Evolutionary conservation across 2,888 invertebrate genomes (phyloP).

Genomic region (Brachyopa scutellaris): DNA sequence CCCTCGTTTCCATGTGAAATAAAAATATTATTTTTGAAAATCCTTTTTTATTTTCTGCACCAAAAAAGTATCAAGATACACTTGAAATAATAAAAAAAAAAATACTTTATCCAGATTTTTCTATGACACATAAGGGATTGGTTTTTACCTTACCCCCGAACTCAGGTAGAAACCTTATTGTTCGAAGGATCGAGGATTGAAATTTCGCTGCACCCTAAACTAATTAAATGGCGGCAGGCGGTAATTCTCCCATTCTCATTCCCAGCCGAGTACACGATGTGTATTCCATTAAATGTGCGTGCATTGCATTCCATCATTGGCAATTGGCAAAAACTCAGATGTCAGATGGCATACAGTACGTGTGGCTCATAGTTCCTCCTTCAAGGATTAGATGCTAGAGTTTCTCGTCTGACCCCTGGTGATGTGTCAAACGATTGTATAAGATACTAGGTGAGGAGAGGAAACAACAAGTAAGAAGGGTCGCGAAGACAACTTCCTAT

Average conservation of each 20-base stretch:
- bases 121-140: not conserved
- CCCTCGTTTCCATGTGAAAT: slow-evolving; percentile 12
- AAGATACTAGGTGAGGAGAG: slow-evolving; percentile 6
- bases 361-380: slow-evolving; percentile 42
- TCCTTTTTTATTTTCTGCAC: not conserved
- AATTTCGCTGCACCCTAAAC: slow-evolving; percentile 58
- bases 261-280: not conserved
- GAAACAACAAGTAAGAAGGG: slow-evolving; percentile 34
- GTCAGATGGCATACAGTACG: slow-evolving; percentile 39
- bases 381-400: slow-evolving; percentile 28
- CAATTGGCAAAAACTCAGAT: slow-evolving; percentile 56
- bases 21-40: slow-evolving; percentile 29
- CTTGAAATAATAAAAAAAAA: slow-evolving; percentile 9
- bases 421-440: slow-evolving; percentile 58
- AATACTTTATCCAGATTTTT: not conserved
- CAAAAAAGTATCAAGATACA: slow-evolving; percentile 1
- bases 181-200: not conserved
- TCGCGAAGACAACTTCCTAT: slow-evolving; percentile 56
- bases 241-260: slow-evolving; percentile 39
- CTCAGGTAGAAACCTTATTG: slow-evolving; percentile 48
- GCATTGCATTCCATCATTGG: slow-evolving; percentile 63
- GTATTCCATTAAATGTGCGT: slow-evolving; percentile 42
- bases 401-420: slow-evolving; percentile 31
- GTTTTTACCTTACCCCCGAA: not conserved
- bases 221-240: slow-evolving; percentile 66